phyloP scores from a whole-genome alignment of 2,888 invertebrate species.

The Saturnia japonica region DNA sequence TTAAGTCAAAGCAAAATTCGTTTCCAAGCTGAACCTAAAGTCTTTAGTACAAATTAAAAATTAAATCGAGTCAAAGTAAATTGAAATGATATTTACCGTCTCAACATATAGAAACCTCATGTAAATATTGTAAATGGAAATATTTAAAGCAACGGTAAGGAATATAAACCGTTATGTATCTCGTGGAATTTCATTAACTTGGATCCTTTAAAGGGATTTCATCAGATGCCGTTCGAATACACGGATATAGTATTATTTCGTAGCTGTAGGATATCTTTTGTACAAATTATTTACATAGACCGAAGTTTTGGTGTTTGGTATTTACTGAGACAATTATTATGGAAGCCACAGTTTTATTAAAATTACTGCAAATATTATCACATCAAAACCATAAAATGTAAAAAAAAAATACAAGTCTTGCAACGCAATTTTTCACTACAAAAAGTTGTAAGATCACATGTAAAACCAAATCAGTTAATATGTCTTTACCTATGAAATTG shows the following conservation, averaged over 20 bases:
- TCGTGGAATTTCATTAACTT: slow-evolving; percentile 7
- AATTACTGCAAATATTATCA: not conserved
- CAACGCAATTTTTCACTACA: too few relatives aligned
- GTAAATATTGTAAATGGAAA: slow-evolving; percentile 2
- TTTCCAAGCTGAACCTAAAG: not conserved
- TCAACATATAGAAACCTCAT: not conserved
- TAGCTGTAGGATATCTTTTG: not conserved
- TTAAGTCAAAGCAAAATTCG: not conserved
- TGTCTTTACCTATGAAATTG: too few relatives aligned
- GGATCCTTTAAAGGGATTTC: slow-evolving; percentile 3
- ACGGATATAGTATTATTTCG: not conserved
- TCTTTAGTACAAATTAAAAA: not conserved
- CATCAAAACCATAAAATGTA: too few relatives aligned
- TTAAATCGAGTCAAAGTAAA: not conserved
- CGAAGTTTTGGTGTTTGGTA: not conserved
- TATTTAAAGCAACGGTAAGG: not conserved
- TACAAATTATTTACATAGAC: not conserved
- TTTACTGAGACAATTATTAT: not conserved
- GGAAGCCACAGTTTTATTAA: not conserved
- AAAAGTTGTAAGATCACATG: too few relatives aligned
- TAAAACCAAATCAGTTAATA: too few relatives aligned
- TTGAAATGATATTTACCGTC: slow-evolving; percentile 1
- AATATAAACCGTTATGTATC: not conserved
- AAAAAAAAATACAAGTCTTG: too few relatives aligned
- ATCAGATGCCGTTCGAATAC: not conserved